phyloP scores from a whole-genome alignment of 2,113 vertebrate species.

The Astatoreochromis straeleni region DNA sequence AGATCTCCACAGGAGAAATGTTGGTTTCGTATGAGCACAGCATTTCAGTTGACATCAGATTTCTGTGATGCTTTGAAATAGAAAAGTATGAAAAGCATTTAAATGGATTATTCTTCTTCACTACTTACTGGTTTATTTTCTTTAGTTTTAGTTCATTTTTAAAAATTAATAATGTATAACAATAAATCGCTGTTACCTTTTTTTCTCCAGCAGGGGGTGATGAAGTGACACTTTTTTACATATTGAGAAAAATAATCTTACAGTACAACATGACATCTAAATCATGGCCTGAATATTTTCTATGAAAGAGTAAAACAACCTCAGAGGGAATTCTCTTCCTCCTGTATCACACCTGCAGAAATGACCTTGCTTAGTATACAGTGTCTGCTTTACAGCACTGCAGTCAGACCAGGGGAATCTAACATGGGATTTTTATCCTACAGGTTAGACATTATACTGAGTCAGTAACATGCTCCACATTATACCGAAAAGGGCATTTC shows the following conservation, averaged over 20 bases:
- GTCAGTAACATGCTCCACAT: too few species aligned
- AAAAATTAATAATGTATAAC: not conserved
- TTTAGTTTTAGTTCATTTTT: not conserved
- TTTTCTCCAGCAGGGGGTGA: rapidly evolving
- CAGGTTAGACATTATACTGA: too few species aligned
- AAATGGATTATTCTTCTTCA: rapidly evolving
- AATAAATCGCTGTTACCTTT: not conserved
- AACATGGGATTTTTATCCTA: not conserved
- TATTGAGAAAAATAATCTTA: rapidly evolving
- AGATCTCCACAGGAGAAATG: rapidly evolving
- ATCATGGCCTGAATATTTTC: not conserved
- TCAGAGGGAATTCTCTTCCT: not conserved
- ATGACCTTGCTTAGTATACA: not conserved
- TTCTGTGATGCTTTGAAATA: not conserved
- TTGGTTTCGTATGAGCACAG: rapidly evolving
- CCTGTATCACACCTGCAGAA: not conserved
- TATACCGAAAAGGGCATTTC: not conserved
- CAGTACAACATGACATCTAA: rapidly evolving
- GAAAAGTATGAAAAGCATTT: not conserved
- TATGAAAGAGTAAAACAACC: not conserved
- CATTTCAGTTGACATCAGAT: not conserved
- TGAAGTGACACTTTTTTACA: rapidly evolving
- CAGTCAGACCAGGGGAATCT: rapidly evolving
- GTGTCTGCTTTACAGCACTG: not conserved
- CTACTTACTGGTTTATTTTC: not conserved